Conservation (phyloP, 1,140 invertebrate genomes). For the Amyelois transitella region DNA sequence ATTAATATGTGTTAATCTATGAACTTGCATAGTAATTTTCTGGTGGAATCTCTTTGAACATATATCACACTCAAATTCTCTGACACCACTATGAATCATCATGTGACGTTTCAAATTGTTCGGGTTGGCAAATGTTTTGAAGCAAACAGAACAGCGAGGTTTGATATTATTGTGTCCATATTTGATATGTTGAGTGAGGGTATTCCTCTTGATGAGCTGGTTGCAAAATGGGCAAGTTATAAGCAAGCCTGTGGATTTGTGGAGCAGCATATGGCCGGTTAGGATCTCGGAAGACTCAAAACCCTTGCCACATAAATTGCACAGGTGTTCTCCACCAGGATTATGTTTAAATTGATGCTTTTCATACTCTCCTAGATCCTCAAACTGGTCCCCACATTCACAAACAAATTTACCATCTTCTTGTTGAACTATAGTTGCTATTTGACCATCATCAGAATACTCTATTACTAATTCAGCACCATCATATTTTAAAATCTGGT, state of each 20-base stretch:
- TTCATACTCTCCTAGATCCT: slow-evolving; percentile 55
- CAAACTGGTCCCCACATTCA: slow-evolving; percentile 65
- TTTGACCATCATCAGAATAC: slow-evolving; percentile 60
- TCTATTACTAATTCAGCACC: slow-evolving; percentile 62
- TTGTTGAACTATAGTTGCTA: slow-evolving; percentile 59
- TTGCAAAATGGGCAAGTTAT: slow-evolving; percentile 70
- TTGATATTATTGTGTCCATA: slow-evolving; percentile 67
- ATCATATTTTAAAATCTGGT: slow-evolving; percentile 64
- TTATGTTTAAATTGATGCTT: slow-evolving; percentile 65
- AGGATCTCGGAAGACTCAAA: slow-evolving; percentile 80
- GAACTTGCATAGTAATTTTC: slow-evolving; percentile 71
- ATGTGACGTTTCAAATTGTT: slow-evolving; percentile 77
- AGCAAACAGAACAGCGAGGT: slow-evolving; percentile 74
- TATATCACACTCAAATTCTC: slow-evolving; percentile 74
- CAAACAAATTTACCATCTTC: slow-evolving; percentile 66
- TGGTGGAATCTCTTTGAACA: slow-evolving; percentile 67
- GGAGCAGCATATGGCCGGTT: slow-evolving; percentile 79
- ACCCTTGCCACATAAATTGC: slow-evolving; percentile 71
- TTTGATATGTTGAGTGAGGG: slow-evolving; percentile 71
- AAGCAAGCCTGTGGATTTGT: slow-evolving; percentile 53
- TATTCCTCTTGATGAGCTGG: slow-evolving; percentile 60
- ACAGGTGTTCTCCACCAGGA: slow-evolving; percentile 58
- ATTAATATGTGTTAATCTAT: slow-evolving; percentile 59
- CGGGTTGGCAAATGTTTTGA: slow-evolving; percentile 75
- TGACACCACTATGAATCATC: slow-evolving; percentile 75